Conservation (phyloP, 1,140 invertebrate genomes). For the Ylistrum balloti region DNA sequence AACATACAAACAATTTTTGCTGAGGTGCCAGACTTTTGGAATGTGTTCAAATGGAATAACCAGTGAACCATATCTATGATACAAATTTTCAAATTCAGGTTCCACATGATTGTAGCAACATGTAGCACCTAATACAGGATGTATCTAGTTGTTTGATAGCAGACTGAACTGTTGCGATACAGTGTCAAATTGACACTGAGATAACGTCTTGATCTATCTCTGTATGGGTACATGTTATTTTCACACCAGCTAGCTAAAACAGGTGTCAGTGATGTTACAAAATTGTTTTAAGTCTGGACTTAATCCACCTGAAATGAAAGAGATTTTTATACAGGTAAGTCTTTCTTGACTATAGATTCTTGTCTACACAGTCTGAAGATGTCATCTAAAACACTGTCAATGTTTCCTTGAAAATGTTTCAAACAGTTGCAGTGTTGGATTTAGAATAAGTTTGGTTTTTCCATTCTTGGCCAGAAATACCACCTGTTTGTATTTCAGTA, state of each 20-base stretch:
- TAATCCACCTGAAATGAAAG: background rate
- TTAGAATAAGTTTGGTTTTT: too few relatives aligned
- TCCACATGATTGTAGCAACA: background rate
- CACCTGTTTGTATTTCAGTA: too few relatives aligned
- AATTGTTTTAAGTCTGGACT: conserved; percentile 19
- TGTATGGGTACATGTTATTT: background rate
- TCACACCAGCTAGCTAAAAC: background rate
- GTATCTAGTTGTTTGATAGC: background rate
- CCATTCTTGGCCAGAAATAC: too few relatives aligned
- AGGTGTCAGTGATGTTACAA: background rate
- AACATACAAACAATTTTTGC: background rate
- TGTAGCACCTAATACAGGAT: background rate
- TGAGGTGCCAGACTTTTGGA: background rate
- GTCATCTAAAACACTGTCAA: too few relatives aligned
- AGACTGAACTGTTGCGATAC: background rate
- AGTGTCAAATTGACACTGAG: background rate
- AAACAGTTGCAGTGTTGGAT: too few relatives aligned
- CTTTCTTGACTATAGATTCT: too few relatives aligned
- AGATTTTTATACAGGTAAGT: background rate
- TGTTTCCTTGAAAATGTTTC: too few relatives aligned
- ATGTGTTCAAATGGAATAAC: background rate
- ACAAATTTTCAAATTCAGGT: background rate
- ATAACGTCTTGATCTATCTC: background rate
- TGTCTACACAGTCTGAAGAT: too few relatives aligned
- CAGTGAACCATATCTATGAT: background rate